Evolutionary conservation across 2,113 vertebrate species (phyloP).

Genomic region (Eclectus roratus): DNA sequence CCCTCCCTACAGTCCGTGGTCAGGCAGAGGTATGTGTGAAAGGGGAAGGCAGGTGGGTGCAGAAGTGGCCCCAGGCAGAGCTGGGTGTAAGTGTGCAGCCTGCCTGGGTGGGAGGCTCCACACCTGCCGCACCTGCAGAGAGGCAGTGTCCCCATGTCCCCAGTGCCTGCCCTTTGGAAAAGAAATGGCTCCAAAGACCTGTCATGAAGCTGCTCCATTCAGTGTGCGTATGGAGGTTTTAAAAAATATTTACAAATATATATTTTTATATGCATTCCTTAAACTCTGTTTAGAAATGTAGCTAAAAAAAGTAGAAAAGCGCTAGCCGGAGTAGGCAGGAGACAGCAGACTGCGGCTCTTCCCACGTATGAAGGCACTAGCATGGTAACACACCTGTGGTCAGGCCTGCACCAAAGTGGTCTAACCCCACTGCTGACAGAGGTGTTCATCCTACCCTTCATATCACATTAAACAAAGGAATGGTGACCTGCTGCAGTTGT

Average conservation of each 20-base stretch:
- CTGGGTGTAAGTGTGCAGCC: rapidly evolving
- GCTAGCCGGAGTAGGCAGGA: neutral
- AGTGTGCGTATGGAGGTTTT: neutral
- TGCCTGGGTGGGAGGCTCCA: neutral
- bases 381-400: neutral
- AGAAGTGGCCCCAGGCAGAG: too few species aligned
- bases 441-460: neutral
- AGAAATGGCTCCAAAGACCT: neutral
- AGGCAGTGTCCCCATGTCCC: neutral
- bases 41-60: neutral
- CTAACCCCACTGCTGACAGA: neutral
- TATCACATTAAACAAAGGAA: rapidly evolving
- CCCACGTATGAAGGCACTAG: constrained; percentile 30
- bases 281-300: constrained; percentile 24
- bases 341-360: neutral
- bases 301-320: constrained; percentile 45
- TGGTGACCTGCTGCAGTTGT: rapidly evolving
- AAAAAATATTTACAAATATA: constrained; percentile 29
- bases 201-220: neutral
- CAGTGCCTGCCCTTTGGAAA: neutral
- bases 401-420: neutral
- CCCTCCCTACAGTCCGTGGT: neutral
- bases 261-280: neutral
- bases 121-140: neutral
- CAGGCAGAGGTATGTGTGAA: neutral